phyloP scores from a whole-genome alignment of 2,888 invertebrate genomes.

The Drosophila paranaensis region DNA sequence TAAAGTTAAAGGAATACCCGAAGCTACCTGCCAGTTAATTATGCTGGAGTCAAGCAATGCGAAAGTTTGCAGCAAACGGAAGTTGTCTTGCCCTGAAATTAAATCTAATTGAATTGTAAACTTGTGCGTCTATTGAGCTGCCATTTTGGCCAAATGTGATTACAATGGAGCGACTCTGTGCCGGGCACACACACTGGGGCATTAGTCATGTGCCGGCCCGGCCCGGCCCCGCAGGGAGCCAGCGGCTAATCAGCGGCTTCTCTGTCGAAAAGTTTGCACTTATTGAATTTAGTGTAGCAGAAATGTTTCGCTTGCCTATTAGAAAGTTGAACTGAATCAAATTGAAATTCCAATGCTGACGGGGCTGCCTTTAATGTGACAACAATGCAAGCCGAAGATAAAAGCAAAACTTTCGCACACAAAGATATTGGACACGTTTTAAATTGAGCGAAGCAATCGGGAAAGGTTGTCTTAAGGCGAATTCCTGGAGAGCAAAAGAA shows the following conservation, averaged over 20 bases:
- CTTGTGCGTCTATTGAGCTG: constrained; percentile 59
- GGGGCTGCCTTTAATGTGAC: constrained; percentile 20
- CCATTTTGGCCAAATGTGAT: constrained; percentile 72
- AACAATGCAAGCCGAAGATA: constrained; percentile 30
- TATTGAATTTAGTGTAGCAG: constrained; percentile 65
- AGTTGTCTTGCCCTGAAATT: constrained; percentile 58
- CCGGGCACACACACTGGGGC: constrained; percentile 45
- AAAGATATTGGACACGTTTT: background rate
- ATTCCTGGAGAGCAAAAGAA: background rate
- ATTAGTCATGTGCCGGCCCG: constrained; percentile 73
- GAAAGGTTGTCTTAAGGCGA: background rate
- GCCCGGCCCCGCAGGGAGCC: background rate
- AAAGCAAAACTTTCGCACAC: constrained; percentile 21
- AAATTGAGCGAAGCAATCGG: constrained; percentile 15
- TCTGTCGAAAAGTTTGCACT: constrained; percentile 45
- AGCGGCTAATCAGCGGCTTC: constrained; percentile 69
- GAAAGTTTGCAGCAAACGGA: constrained; percentile 24
- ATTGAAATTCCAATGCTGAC: constrained; percentile 50
- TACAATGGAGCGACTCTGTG: constrained; percentile 43
- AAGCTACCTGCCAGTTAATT: constrained; percentile 43
- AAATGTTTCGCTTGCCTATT: constrained; percentile 64
- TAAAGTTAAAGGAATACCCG: constrained; percentile 20
- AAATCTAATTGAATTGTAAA: constrained; percentile 74
- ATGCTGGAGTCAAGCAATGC: constrained; percentile 32
- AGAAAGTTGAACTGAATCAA: constrained; percentile 44